Evolutionary conservation across 2,113 vertebrate species (phyloP).

Genomic region (Scatophagus argus): DNA sequence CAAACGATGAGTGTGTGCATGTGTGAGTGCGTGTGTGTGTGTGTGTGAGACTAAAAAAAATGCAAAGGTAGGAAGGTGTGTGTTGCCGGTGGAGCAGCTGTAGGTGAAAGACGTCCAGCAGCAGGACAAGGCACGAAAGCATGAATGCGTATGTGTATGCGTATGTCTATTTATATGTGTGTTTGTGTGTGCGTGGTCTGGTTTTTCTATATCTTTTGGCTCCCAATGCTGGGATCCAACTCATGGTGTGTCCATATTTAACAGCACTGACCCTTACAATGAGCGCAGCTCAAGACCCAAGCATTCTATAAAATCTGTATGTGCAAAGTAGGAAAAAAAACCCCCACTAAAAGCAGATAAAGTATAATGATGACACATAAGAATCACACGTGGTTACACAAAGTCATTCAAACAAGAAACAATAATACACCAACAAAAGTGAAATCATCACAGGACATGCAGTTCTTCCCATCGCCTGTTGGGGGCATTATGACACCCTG

Average conservation of each 20-base stretch:
- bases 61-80: conserved; percentile 56
- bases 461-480: conserved; percentile 31
- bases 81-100: conserved; percentile 66
- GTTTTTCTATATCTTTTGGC: too few species aligned
- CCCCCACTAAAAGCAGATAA: conserved; percentile 23
- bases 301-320: conserved; percentile 24
- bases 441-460: conserved; percentile 22
- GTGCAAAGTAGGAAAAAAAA: conserved; percentile 47
- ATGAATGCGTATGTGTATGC: conserved; percentile 28
- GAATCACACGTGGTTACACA: conserved; percentile 14
- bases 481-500: conserved; percentile 6
- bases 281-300: conserved; percentile 25
- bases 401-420: conserved; percentile 8
- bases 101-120: conserved; percentile 57
- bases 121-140: conserved; percentile 83
- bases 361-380: conserved; percentile 4
- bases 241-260: conserved; percentile 21
- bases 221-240: too few species aligned
- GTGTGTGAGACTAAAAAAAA: conserved; percentile 29
- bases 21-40: conserved; percentile 39
- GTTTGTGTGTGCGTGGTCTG: conserved; percentile 2
- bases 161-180: conserved; percentile 18
- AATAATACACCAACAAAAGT: conserved; percentile 5
- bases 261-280: background rate
- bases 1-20: conserved; percentile 27